Percentiles rank a stretch among this genome's conserved stretches.
These are phyloP conservation scores for Drosophila quadrilineata DNA, from an alignment of 1,140 invertebrate genomes.

Conservation along the genomic window DNA sequence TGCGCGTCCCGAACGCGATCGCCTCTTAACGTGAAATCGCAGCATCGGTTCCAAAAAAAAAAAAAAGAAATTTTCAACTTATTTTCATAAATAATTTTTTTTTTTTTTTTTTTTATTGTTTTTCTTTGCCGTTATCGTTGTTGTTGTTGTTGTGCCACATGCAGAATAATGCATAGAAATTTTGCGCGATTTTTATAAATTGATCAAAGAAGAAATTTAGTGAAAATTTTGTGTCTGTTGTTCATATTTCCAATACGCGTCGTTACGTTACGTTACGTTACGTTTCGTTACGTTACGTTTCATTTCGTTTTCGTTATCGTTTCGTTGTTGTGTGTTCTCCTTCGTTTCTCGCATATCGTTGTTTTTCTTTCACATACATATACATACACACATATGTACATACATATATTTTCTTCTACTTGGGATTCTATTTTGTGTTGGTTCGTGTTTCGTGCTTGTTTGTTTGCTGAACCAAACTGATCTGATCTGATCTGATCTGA, in stretches of 20 bases:
- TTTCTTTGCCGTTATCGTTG: slow-evolving; percentile 20
- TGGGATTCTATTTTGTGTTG: no score
- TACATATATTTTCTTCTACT: no score
- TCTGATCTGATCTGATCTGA: no score
- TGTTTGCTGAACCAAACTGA: no score
- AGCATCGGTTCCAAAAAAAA: slow-evolving; percentile 43
- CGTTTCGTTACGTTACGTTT: slow-evolving; percentile 19
- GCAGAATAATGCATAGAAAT: slow-evolving; percentile 4
- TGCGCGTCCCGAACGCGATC: slow-evolving; percentile 50
- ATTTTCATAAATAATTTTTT: slow-evolving; percentile 14
- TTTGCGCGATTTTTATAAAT: background rate
- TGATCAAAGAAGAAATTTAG: no score
- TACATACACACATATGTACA: no score
- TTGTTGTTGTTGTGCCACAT: no score
- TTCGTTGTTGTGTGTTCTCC: slow-evolving; percentile 28
- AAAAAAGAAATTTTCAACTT: slow-evolving; percentile 47
- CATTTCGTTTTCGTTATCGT: slow-evolving; percentile 16
- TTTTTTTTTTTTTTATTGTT: slow-evolving; percentile 34
- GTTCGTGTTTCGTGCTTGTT: no score
- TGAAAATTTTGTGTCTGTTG: background rate
- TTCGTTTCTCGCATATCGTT: no score
- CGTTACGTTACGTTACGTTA: slow-evolving; percentile 1
- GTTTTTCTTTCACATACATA: no score
- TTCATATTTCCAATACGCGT: background rate
- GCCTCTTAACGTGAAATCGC: slow-evolving; percentile 23